These are phyloP conservation scores for Hyles euphorbiae DNA, from an alignment of 1,140 invertebrate genomes.

Conservation along the genomic window DNA sequence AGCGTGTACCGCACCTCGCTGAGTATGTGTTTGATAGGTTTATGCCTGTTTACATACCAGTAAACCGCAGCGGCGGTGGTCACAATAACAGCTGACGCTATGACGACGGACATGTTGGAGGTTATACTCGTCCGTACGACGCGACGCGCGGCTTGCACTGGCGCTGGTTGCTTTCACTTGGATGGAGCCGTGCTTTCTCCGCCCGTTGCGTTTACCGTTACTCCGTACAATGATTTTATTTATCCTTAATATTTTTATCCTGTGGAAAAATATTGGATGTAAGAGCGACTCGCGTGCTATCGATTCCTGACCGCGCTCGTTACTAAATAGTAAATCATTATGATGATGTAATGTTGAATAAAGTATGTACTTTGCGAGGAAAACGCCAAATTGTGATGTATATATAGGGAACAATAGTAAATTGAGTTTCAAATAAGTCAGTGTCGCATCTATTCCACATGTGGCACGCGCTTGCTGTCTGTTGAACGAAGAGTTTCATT, in stretches of 20 bases:
- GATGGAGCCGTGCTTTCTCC: conserved; percentile 64
- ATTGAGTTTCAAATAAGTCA: too few relatives aligned
- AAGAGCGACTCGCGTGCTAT: conserved; percentile 16
- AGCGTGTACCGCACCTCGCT: conserved; percentile 53
- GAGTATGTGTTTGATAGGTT: conserved; percentile 52
- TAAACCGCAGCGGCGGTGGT: conserved; percentile 43
- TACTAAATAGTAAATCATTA: conserved; percentile 12
- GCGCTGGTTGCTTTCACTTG: conserved; percentile 54
- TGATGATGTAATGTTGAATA: conserved; percentile 14
- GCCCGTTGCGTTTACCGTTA: conserved; percentile 58
- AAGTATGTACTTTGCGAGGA: too few relatives aligned
- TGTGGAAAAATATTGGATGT: neutral
- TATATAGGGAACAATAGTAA: too few relatives aligned
- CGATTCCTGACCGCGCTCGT: conserved; percentile 15
- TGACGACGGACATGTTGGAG: conserved; percentile 56
- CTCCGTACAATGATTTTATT: conserved; percentile 28
- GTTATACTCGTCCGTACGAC: conserved; percentile 50
- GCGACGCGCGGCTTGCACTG: conserved; percentile 46
- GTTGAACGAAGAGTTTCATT: too few relatives aligned
- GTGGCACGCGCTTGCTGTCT: neutral
- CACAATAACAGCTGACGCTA: conserved; percentile 40
- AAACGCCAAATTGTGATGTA: too few relatives aligned
- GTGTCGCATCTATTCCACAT: too few relatives aligned
- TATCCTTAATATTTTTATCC: conserved; percentile 1
- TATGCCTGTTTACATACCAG: conserved; percentile 65